A percentile compares a stretch with the other conserved stretches of the same genome.
phyloP scores from a whole-genome alignment of 2,888 invertebrate genomes.

The Lypha dubia region DNA sequence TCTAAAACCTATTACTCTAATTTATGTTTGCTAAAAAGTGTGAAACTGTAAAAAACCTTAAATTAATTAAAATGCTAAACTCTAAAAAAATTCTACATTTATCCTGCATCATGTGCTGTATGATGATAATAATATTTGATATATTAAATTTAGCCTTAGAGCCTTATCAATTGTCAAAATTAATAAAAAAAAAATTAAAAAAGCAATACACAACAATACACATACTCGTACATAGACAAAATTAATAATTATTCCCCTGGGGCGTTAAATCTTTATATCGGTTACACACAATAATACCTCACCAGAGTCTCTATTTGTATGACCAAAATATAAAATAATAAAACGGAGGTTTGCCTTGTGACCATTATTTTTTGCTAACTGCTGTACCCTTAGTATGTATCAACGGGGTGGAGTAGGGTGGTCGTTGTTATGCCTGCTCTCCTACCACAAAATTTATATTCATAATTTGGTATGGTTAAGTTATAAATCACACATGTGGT shows the following conservation, averaged over 20 bases:
- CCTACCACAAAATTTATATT: conserved; percentile 30
- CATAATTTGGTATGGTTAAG: conserved; percentile 56
- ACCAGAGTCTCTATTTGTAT: conserved; percentile 51
- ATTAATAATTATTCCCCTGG: conserved; percentile 81
- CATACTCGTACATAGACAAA: too few species aligned
- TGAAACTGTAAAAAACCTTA: conserved; percentile 71
- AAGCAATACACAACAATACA: too few species aligned
- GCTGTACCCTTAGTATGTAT: conserved; percentile 12
- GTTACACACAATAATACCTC: conserved; percentile 73
- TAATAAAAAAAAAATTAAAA: too few species aligned
- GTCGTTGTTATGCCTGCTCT: conserved; percentile 56
- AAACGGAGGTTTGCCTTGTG: conserved; percentile 62
- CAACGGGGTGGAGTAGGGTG: conserved; percentile 9
- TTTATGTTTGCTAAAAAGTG: conserved; percentile 61
- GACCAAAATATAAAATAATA: conserved; percentile 66
- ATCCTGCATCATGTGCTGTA: conserved; percentile 32
- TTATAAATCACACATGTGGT: conserved; percentile 78
- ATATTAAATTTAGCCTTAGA: conserved; percentile 73
- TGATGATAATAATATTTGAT: conserved; percentile 34
- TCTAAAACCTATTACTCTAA: background rate
- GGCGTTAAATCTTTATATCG: conserved; percentile 76
- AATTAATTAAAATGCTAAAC: conserved; percentile 74
- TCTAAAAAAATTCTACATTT: conserved; percentile 57
- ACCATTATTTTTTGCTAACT: conserved; percentile 50
- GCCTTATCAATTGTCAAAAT: conserved; percentile 77